Evolutionary conservation across 64 coral and sea anemone genomes (phyloP), one percentile per base, ranked within the genome.

Genomic region (Montipora sp.): DNA sequence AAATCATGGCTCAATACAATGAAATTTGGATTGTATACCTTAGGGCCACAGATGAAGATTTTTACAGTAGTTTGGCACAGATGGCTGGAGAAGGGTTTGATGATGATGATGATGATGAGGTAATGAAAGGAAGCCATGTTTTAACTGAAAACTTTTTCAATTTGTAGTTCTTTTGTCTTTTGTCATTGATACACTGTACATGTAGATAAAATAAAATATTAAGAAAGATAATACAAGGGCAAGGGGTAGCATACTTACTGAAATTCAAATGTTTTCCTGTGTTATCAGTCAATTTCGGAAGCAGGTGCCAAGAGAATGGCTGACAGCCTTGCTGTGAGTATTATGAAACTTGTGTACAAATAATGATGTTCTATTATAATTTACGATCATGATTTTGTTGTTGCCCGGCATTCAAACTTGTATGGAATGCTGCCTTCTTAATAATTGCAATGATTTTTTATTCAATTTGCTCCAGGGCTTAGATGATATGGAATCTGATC

Each of bases 21-120:
- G 8, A 63, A 63, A 14, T 57, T 57, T 57, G 6, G 6, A 57
- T 75, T 36, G 36, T 36, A 36, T 36, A 2, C 36, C 36, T 36
- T 27, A 96, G 95, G 88, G 92, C 95, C 7, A 96, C 95, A 77
- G 95, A 96, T 94, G 92, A 96, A 69, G 95, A 96, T 71, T 96
- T 96, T 65, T 96, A 96, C 55, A 96, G 95, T 66, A 96, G 92
- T 75, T 66, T 96, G 45, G 95, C 95, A 7, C 81, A 96, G 24
- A 87, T 96, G 89, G 95, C 95, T 67, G 95, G 92, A 8, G 78
- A 87, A 11, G 81, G 77, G 22, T 48, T 96, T 79, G 92, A 96
- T 87, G 95, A 87, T 60, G 75, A 36, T 24, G 23, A 24, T 36
- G 93, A 91, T 58, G 81, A 94, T 71, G 73, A 75, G 73, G 73